Conservation (phyloP, 2,797 vertebrate genomes). For the Sardinella longiceps region DNA sequence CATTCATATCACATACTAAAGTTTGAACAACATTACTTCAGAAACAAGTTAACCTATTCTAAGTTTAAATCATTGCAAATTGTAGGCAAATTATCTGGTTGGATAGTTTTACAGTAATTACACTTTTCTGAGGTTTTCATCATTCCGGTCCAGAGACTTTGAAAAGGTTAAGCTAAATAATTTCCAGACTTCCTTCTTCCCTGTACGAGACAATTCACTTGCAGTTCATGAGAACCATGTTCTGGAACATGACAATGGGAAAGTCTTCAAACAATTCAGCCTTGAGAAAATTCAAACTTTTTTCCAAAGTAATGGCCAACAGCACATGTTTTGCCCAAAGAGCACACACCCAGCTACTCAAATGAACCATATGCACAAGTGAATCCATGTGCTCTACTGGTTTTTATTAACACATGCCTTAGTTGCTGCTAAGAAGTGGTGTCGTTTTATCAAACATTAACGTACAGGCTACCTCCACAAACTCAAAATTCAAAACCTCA, state of each 20-base stretch:
- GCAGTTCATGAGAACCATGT: background rate
- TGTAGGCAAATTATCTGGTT: background rate
- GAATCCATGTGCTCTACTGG: background rate
- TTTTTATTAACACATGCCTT: background rate
- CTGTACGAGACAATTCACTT: background rate
- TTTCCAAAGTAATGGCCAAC: background rate
- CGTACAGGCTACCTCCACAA: too few relatives aligned
- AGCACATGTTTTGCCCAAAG: conserved; percentile 2
- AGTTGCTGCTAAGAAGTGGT: background rate
- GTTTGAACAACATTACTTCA: background rate
- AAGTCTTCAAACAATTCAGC: background rate
- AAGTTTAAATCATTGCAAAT: background rate
- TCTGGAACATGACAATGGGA: background rate
- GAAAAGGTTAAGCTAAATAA: background rate
- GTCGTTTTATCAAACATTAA: too few relatives aligned
- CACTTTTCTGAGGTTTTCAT: background rate
- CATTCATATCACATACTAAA: background rate
- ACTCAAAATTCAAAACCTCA: too few relatives aligned
- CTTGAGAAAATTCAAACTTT: background rate
- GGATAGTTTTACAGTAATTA: conserved; percentile 13
- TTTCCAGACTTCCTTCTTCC: background rate
- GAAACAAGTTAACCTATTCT: background rate
- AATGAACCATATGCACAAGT: background rate
- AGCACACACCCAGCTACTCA: conserved; percentile 50
- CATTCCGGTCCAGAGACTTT: background rate